Base-by-base conservation (phyloP, 1,140 invertebrate species). In the Leucophenga varia region DNA sequence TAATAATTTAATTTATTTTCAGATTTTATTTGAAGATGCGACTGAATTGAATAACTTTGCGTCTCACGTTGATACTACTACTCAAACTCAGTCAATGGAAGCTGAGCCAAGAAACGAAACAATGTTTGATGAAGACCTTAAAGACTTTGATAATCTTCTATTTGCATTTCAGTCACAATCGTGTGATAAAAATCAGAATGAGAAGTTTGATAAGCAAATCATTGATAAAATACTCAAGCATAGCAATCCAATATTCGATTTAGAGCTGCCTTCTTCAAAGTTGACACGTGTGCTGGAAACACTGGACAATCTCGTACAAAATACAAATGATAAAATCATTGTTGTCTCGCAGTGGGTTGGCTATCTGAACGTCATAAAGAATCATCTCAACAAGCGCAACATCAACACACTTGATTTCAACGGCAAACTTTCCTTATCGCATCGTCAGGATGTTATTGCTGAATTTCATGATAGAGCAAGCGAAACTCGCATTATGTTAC, bases 161-260 rank as follows among this genome's bases (percentile, higher is more conserved):
- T n/a, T n/a, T n/a, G n/a, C n/a, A 42, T 3, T 19, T 40, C 12
- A 34, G 36, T 42, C 17, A 18, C 3, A 42, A 48, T 12, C 21
- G 14, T 8, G 17, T 7, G 31, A 14, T 7, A 3, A 41, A 4
- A 13, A 25, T 14, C 8, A 18, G 28, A 5, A n/a, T n/a, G n/a
- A n/a, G n/a, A n/a, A n/a, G n/a, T n/a, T n/a, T n/a, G n/a, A n/a
- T n/a, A n/a, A n/a, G n/a, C n/a, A n/a, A n/a, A n/a, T n/a, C n/a
- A n/a, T n/a, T n/a, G n/a, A n/a, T n/a, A n/a, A n/a, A n/a, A n/a
- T 61, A 16, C 13, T 61, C 1, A 31, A 35, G 20, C 51, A 47
- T 1, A 37, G 32, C 8, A 61, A 61, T 61, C 59, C 59, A 2
- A 61, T 61, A 17, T 61, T 57, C 17, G 41, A 61, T 2, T 49